Evolutionary conservation across 2,113 vertebrate species (phyloP).

Genomic region (Dendrocopos noguchii): DNA sequence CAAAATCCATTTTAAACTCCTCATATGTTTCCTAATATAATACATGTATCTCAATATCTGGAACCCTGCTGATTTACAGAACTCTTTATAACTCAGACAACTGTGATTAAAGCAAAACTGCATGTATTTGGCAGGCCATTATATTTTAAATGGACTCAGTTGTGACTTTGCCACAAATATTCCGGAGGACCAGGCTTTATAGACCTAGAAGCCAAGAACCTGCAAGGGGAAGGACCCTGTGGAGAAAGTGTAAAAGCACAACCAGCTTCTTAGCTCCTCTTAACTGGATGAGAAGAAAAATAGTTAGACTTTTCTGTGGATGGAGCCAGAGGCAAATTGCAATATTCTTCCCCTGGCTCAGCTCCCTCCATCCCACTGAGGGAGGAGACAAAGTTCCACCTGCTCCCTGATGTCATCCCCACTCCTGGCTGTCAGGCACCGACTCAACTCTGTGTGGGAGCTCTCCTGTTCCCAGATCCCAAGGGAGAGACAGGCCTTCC

Average conservation of each 20-base stretch:
- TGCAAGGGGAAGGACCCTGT: background rate
- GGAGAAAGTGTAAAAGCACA: background rate
- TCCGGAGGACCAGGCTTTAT: background rate
- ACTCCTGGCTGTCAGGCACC: background rate
- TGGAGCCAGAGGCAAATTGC: background rate
- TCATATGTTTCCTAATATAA: background rate
- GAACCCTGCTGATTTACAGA: background rate
- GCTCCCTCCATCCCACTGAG: background rate
- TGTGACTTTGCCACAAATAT: background rate
- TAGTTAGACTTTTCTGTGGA: background rate
- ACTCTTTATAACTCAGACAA: background rate
- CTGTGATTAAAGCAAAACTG: background rate
- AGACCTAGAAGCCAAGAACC: background rate
- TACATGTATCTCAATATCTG: background rate
- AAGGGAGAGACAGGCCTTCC: background rate
- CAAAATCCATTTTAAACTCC: background rate
- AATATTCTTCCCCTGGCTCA: background rate
- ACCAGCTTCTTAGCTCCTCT: background rate
- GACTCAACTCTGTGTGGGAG: rapidly evolving
- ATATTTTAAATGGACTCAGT: background rate
- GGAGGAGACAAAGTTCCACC: background rate
- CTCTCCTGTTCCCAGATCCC: background rate
- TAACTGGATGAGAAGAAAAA: background rate
- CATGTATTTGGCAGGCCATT: background rate
- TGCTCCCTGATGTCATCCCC: rapidly evolving